Base-by-base conservation (phyloP, 2,888 invertebrate species). In the Drosophila mimetica region DNA sequence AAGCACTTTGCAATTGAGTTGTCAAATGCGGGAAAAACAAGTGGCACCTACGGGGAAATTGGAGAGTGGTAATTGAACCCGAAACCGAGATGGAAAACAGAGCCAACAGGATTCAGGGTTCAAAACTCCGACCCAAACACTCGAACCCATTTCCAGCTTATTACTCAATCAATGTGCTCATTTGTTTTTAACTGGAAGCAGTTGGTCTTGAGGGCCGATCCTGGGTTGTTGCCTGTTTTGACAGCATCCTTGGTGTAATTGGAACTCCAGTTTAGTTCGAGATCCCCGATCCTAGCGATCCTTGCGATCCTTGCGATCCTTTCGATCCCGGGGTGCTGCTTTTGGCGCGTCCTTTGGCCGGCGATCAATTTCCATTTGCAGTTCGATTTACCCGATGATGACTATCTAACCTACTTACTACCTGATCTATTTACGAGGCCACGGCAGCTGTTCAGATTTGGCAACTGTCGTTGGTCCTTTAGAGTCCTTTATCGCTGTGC, bases 141-240 rank as follows among this genome's bases (percentile, higher is more conserved):
- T 22, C 3, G 34, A 58, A 36, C 18, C 39, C 57, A 44, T 64
- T 66, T 66, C 51, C 54, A 63, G 75, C 69, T 79, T 73, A 85
- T 84, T 84, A 87, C 82, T 78, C 81, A 87, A 82, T 82, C 82
- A 84, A 73, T 57, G 53, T 58, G 76, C 72, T 55, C 87, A 74
- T 80, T 77, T 79, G 59, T 58, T 79, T 58, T 53, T 82, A 82
- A 63, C 69, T 81, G 76, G 81, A 82, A 80, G 55, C 78, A 51
- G 44, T 67, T 32, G 37, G 32, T 28, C 11, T 9, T 4, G 30
- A 11, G n/a, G 47, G 28, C 22, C 48, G 30, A 18, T 7, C 59
- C 25, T 22, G 48, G 79, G 51, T 61, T 36, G 65, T 69, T 66
- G 37, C 74, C 54, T 87, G 75, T 84, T 84, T 82, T 84, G 86